Base-by-base conservation (phyloP, 2,888 invertebrate species). In the Hypselothyrea guttata region DNA sequence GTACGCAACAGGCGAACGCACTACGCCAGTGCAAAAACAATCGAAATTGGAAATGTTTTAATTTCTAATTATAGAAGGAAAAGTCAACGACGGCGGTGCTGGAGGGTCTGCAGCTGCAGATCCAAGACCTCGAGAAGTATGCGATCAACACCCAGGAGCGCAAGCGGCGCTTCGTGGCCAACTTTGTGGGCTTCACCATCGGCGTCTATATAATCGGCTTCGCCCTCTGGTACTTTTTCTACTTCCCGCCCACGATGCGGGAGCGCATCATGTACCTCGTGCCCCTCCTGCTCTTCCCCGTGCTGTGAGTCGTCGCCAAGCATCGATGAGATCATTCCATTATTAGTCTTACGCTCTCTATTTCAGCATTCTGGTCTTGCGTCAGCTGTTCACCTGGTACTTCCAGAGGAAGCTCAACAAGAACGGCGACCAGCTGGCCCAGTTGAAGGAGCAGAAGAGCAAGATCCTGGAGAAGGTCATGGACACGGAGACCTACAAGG, bases 401-500 rank as follows among this genome's bases (percentile, higher is more conserved):
- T 98, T 96, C 89, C 94, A 94, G 77, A 93, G 95, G 89, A 94
- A 95, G 87, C 91, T 97, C 47, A 92, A 93, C 60, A 93, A 93
- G 87, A 97, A 96, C 90, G 94, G 95, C 87, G 91, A 92, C 53
- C 94, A 94, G 88, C 90, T 97, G 33, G 90, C 90, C 41, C 92
- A 92, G 49, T 92, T 97, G 89, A 92, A 93, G 75, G 93, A 93
- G n/a, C 94, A 96, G 84, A 98, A 97, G 87, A 95, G 94, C 88
- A 94, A 95, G 88, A 94, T 98, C 68, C 91, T 99, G 54, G 98
- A 99, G 86, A 95, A 97, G 87, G 98, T 99, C 28, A 98, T 97
- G 94, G 98, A 99, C 87, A 98, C 95, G 31, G 98, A 99, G 90
- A 98, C 98, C 0, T 99, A 98, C 88, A 99, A 98, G 91, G 95